Conservation (phyloP, 2,888 invertebrate genomes). For the Tuta absoluta region DNA sequence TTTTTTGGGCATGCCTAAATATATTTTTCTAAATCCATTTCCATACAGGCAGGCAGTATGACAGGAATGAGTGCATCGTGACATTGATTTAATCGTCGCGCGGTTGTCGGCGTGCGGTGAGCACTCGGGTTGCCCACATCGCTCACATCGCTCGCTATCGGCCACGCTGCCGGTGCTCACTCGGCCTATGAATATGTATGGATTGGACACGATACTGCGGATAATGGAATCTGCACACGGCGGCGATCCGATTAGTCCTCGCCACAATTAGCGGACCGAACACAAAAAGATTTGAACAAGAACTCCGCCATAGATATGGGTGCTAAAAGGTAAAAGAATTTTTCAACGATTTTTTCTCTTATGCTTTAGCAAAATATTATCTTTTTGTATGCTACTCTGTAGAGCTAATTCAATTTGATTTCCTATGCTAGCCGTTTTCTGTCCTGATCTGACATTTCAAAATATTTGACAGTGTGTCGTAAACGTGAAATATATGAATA, state of each 20-base stretch:
- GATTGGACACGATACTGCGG: constrained; percentile 64
- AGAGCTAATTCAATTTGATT: background rate
- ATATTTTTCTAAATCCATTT: constrained; percentile 29
- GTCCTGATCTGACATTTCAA: constrained; percentile 1
- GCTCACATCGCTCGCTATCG: background rate
- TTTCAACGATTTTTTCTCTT: background rate
- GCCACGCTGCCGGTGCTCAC: constrained; percentile 8
- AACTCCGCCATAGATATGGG: constrained; percentile 20
- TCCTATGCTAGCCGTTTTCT: background rate
- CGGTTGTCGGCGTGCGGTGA: constrained; percentile 43
- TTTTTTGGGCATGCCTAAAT: constrained; percentile 25
- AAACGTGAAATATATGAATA: constrained; percentile 14
- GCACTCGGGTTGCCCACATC: background rate
- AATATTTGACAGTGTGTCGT: background rate
- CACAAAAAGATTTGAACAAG: constrained; percentile 47
- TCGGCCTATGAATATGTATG: constrained; percentile 75
- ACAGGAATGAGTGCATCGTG: constrained; percentile 48
- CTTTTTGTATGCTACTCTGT: background rate
- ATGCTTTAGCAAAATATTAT: background rate
- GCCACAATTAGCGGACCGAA: constrained; percentile 62
- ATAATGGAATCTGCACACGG: constrained; percentile 77
- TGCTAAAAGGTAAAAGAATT: background rate
- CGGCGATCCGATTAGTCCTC: constrained; percentile 68
- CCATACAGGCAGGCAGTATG: constrained; percentile 21
- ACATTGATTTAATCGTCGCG: constrained; percentile 55